Evolutionary conservation across 37 sponge, comb jelly and placozoan genomes (phyloP).

Genomic region (Hexactinellida sp.): DNA sequence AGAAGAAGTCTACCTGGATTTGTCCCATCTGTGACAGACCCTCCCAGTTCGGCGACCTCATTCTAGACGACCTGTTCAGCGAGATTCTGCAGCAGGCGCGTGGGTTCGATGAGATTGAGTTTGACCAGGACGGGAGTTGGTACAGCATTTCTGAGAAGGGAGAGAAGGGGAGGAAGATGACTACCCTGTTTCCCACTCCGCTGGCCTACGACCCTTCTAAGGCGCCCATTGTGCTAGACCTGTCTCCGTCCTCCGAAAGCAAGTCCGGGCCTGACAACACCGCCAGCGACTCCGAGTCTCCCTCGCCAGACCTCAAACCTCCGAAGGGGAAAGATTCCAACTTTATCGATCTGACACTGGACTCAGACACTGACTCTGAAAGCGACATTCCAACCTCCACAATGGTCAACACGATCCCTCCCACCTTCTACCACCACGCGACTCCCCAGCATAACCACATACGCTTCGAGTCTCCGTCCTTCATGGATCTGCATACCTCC

Average conservation of each 20-base stretch:
- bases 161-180: not conserved
- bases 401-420: not conserved
- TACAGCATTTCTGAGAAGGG: conserved; percentile 22
- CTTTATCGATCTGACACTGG: not conserved
- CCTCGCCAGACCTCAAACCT: not conserved
- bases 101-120: conserved; percentile 36
- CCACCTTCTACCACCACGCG: not conserved
- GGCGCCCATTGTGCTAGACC: not conserved
- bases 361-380: not conserved
- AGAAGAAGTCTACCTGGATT: conserved; percentile 75
- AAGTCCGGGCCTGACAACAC: not conserved
- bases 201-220: not conserved
- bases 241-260: not conserved
- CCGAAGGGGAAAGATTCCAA: not conserved
- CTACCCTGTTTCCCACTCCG: not conserved
- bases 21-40: conserved; percentile 84
- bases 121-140: conserved; percentile 49
- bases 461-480: not conserved
- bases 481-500: not conserved
- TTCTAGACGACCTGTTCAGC: conserved; percentile 63
- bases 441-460: not conserved
- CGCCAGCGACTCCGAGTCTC: not conserved
- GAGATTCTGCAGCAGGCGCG: conserved; percentile 37
- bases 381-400: not conserved
- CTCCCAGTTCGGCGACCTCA: conserved; percentile 35